Percentiles rank a stretch among this genome's conserved stretches.
phyloP scores from a whole-genome alignment of 2,113 vertebrate species.

The Danionella cerebrum region DNA sequence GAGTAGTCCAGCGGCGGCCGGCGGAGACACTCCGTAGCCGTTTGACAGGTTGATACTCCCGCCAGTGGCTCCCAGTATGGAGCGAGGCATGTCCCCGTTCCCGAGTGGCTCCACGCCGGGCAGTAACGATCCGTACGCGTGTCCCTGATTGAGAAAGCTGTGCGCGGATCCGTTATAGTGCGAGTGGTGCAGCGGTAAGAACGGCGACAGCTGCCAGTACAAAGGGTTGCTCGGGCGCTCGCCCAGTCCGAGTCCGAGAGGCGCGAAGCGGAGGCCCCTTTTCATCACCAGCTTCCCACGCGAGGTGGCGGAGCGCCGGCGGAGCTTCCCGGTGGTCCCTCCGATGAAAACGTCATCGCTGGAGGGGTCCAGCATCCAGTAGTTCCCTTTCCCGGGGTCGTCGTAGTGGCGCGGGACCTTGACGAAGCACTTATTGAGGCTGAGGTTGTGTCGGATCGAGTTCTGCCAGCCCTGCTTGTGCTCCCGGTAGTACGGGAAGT shows the following conservation, averaged over 20 bases:
- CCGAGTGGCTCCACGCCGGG: slow-evolving; percentile 41
- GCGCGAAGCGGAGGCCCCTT: slow-evolving; percentile 48
- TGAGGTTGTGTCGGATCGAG: slow-evolving; percentile 56
- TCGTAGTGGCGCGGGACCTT: slow-evolving; percentile 58
- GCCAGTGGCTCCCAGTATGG: slow-evolving; percentile 35
- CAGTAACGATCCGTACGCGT: slow-evolving; percentile 46
- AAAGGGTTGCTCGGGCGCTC: slow-evolving; percentile 47
- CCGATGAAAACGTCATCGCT: slow-evolving; percentile 58
- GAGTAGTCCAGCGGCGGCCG: slow-evolving; percentile 40
- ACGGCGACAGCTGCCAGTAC: slow-evolving; percentile 54
- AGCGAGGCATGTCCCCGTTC: slow-evolving; percentile 42
- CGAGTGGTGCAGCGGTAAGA: slow-evolving; percentile 46
- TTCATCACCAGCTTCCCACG: slow-evolving; percentile 53
- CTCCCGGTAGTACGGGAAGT: slow-evolving; percentile 54
- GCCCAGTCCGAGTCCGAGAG: slow-evolving; percentile 46
- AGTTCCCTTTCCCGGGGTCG: slow-evolving; percentile 56
- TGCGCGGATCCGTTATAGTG: slow-evolving; percentile 45
- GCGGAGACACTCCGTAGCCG: slow-evolving; percentile 41
- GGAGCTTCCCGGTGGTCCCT: slow-evolving; percentile 52
- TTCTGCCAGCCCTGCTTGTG: slow-evolving; percentile 60
- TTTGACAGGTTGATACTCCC: slow-evolving; percentile 36
- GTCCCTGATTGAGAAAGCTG: slow-evolving; percentile 49
- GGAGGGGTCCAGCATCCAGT: slow-evolving; percentile 59
- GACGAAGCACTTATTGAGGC: slow-evolving; percentile 57
- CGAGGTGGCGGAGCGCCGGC: slow-evolving; percentile 51